Evolutionary conservation across 2,797 vertebrate genomes (phyloP), one percentile per base, ranked within the genome.

Genomic region (Pantherophis alleghaniensis): DNA sequence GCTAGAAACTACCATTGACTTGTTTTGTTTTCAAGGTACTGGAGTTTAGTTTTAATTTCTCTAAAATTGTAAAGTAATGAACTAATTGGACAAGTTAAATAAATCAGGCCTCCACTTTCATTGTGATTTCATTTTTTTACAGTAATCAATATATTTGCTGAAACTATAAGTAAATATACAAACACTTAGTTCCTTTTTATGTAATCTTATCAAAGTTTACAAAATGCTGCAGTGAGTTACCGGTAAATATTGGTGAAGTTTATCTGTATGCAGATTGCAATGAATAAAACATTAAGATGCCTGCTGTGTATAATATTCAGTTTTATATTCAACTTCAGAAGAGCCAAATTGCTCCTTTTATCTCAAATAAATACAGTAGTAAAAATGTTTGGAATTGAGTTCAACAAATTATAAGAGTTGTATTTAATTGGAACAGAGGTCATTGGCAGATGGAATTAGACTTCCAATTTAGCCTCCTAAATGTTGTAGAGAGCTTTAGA

Each of bases 271-370:
- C 97, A 97, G 96, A 97, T 97, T 98, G 93, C 95, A 96, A 96
- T n/a, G 0, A 97, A 98, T 98, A 98, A 98, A 98, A 97, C 96
- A 96, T 97, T 97, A 97, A 97, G 97, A 98, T 97, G 96, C 95
- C 96, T 96, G 96, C 94, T 96, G 95, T 96, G 94, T 97, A 96
- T 96, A 97, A 97, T 97, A 97, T 96, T 97, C 95, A 98, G 96
- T 97, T 97, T 94, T 95, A 96, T 97, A n/a, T 91, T 94, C 93
- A 94, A 96, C 90, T 96, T 96, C 59, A 91, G 95, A 87, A 95
- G 96, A 95, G 95, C 95, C 95, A 86, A 95, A 93, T 47, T 57
- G 92, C 42, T 60, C 4, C 56, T 11, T 94, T 13, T 88, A 26
- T 92, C 94, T 83, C 59, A 69, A 28, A 14, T 88, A 92, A 66